phyloP scores from a whole-genome alignment of 2,888 invertebrate species.

The Macropis europaea region DNA sequence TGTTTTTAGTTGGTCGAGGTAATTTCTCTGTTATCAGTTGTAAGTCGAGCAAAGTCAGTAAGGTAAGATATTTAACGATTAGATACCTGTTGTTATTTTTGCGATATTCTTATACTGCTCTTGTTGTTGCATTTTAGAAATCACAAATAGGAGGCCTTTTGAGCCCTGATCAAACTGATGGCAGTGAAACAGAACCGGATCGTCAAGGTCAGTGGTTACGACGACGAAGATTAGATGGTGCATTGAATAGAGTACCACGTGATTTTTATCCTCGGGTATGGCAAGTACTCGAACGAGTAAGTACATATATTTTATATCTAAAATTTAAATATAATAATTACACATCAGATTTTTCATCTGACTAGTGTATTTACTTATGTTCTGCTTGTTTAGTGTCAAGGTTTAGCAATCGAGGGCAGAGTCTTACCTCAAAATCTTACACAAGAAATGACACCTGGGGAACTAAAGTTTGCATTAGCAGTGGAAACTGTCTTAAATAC shows the following conservation, averaged over 20 bases:
- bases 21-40: conserved; percentile 94
- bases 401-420: conserved; percentile 94
- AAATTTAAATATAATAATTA: not conserved
- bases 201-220: conserved; percentile 98
- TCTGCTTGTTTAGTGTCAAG: conserved; percentile 88
- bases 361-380: conserved; percentile 1
- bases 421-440: conserved; percentile 95
- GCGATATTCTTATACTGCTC: not conserved
- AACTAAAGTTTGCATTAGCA: conserved; percentile 98
- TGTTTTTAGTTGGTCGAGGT: conserved; percentile 87
- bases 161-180: conserved; percentile 74
- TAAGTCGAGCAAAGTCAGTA: conserved; percentile 92
- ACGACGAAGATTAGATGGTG: conserved; percentile 95
- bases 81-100: not conserved
- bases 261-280: conserved; percentile 98
- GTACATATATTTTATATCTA: conserved; percentile 39
- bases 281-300: conserved; percentile 92
- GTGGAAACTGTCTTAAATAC: conserved; percentile 98
- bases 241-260: conserved; percentile 96
- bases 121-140: conserved; percentile 74
- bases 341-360: not conserved
- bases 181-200: conserved; percentile 83
- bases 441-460: conserved; percentile 99
- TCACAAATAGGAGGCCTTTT: conserved; percentile 82
- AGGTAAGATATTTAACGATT: conserved; percentile 81